These are phyloP conservation scores for Solenodon paradoxus DNA, from an alignment of 2,113 vertebrate genomes.

Conservation along the genomic window DNA sequence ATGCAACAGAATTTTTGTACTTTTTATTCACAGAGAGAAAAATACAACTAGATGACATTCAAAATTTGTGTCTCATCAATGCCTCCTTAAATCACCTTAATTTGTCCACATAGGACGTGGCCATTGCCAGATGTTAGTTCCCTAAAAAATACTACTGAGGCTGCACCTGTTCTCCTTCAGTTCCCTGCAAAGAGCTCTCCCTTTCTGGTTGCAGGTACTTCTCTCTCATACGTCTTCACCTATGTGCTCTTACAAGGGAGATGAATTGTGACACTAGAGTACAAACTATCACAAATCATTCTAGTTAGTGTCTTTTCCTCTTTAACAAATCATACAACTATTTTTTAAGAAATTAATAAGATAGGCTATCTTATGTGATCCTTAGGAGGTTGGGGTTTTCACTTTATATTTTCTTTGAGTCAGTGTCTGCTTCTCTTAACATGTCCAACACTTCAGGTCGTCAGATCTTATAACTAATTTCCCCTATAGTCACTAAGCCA, in stretches of 20 bases:
- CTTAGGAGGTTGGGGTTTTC: background rate
- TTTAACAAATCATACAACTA: background rate
- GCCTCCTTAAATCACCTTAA: background rate
- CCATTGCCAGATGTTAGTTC: background rate
- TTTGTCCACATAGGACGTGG: background rate
- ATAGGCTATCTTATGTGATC: background rate
- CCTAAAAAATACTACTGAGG: background rate
- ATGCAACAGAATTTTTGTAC: too few species aligned
- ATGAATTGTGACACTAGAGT: background rate
- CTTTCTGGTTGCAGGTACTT: background rate
- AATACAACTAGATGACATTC: background rate
- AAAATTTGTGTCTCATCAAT: background rate
- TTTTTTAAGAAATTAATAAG: background rate
- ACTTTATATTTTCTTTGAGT: background rate
- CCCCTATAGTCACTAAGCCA: too few species aligned
- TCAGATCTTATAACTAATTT: background rate
- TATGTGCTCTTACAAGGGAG: background rate
- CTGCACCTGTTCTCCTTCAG: background rate
- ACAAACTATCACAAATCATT: background rate
- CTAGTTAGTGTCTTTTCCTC: background rate
- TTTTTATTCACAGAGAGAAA: conserved; percentile 34
- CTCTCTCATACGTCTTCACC: background rate
- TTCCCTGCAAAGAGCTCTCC: background rate
- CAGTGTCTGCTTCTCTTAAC: background rate
- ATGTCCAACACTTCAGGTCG: background rate